phyloP scores from a whole-genome alignment of 2,113 vertebrate species.

The Circaetus gallicus region DNA sequence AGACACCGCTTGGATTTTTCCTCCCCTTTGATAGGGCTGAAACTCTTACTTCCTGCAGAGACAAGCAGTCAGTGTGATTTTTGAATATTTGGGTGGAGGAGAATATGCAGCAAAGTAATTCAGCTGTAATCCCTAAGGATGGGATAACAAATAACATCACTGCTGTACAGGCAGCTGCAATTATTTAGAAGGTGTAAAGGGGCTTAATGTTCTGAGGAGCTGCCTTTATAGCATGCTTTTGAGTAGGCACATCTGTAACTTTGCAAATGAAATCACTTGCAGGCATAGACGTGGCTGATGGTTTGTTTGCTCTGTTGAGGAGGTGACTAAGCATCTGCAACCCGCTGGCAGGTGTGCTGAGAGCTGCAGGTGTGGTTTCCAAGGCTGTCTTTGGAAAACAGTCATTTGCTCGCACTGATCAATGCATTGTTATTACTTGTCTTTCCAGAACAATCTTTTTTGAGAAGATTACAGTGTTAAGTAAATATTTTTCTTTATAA shows the following conservation, averaged over 20 bases:
- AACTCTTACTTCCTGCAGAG: conserved; percentile 10
- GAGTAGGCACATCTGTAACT: conserved; percentile 17
- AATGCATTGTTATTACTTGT: neutral
- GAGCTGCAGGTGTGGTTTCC: neutral
- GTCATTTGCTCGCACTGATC: neutral
- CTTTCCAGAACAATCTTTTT: neutral
- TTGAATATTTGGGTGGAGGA: conserved; percentile 24
- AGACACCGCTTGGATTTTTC: neutral
- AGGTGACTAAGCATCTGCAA: conserved; percentile 3
- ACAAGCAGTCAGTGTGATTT: conserved; percentile 10
- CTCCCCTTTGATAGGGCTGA: neutral
- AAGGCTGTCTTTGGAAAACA: neutral
- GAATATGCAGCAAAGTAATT: conserved; percentile 26
- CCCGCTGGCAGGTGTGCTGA: neutral
- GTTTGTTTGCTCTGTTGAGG: neutral
- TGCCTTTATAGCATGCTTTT: neutral
- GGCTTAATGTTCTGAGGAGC: neutral
- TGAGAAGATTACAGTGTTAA: neutral
- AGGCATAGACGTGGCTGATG: neutral
- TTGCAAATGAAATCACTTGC: neutral
- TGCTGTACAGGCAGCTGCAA: conserved; percentile 7
- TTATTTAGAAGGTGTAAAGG: conserved; percentile 36
- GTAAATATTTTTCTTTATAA: neutral
- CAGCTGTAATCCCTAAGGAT: neutral
- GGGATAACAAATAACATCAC: conserved; percentile 30